Evolutionary conservation across 2,797 vertebrate species (phyloP).

Genomic region (Sebastes umbrosus): DNA sequence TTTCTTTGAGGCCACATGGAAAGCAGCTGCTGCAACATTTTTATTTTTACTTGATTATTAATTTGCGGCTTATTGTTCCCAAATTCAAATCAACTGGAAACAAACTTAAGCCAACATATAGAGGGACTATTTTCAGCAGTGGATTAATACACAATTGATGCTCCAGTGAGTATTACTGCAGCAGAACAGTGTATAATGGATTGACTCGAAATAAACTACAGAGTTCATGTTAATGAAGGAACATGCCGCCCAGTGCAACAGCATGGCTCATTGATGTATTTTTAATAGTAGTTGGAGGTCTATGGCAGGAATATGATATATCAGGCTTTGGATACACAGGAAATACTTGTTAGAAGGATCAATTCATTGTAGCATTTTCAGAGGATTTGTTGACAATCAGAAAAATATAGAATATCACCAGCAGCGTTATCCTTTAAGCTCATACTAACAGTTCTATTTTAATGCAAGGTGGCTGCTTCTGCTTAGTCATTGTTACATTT

Average conservation of each 20-base stretch:
- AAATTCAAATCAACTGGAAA: background rate
- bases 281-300: background rate
- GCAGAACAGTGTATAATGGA: background rate
- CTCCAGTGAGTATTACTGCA: background rate
- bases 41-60: background rate
- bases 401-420: background rate
- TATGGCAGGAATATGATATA: background rate
- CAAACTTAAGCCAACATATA: background rate
- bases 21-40: background rate
- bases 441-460: background rate
- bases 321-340: background rate
- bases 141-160: background rate
- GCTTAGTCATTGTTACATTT: slow-evolving; percentile 7
- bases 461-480: background rate
- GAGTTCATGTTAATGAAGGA: background rate
- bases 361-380: background rate
- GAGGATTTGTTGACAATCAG: background rate
- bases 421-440: background rate
- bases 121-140: background rate
- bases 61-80: background rate
- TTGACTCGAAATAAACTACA: background rate
- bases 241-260: background rate
- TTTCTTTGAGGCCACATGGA: background rate
- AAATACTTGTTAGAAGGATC: background rate
- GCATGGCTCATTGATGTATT: background rate